Evolutionary conservation across 2,797 vertebrate genomes (phyloP).

Genomic region (Galaxias olidus): DNA sequence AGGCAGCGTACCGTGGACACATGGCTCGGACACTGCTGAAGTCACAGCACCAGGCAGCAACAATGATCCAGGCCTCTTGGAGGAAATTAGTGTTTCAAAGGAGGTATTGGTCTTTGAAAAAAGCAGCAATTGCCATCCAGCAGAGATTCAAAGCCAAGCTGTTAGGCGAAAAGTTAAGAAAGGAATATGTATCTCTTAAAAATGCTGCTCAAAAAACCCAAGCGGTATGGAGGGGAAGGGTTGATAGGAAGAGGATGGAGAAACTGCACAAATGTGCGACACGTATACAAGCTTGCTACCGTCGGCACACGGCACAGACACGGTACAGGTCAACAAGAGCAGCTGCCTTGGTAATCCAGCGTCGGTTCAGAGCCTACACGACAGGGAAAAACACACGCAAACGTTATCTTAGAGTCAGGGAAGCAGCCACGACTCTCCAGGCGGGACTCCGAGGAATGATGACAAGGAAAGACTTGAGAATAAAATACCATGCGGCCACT

Average conservation of each 20-base stretch:
- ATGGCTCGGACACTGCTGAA: slow-evolving; percentile 66
- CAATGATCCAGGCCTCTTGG: slow-evolving; percentile 80
- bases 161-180: slow-evolving; percentile 54
- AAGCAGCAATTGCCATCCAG: slow-evolving; percentile 73
- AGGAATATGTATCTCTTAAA: slow-evolving; percentile 61
- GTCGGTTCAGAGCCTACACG: slow-evolving; percentile 69
- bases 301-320: slow-evolving; percentile 60
- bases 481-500: slow-evolving; percentile 69
- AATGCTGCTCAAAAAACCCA: slow-evolving; percentile 69
- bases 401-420: slow-evolving; percentile 67
- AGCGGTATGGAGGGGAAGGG: slow-evolving; percentile 80
- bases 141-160: slow-evolving; percentile 71
- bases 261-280: slow-evolving; percentile 63
- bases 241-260: slow-evolving; percentile 64
- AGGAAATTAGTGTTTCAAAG: slow-evolving; percentile 65
- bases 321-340: slow-evolving; percentile 67
- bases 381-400: slow-evolving; percentile 45
- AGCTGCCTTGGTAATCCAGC: slow-evolving; percentile 76
- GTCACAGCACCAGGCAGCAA: slow-evolving; percentile 64
- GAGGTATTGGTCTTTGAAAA: slow-evolving; percentile 58
- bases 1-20: slow-evolving; percentile 79
- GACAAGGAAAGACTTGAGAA: slow-evolving; percentile 65
- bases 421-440: slow-evolving; percentile 75
- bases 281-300: slow-evolving; percentile 82
- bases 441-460: slow-evolving; percentile 79